A percentile compares a stretch with the other conserved stretches of the same genome.
These are phyloP conservation scores for Excalfactoria chinensis DNA, from an alignment of 2,113 vertebrate genomes.

Conservation along the genomic window DNA sequence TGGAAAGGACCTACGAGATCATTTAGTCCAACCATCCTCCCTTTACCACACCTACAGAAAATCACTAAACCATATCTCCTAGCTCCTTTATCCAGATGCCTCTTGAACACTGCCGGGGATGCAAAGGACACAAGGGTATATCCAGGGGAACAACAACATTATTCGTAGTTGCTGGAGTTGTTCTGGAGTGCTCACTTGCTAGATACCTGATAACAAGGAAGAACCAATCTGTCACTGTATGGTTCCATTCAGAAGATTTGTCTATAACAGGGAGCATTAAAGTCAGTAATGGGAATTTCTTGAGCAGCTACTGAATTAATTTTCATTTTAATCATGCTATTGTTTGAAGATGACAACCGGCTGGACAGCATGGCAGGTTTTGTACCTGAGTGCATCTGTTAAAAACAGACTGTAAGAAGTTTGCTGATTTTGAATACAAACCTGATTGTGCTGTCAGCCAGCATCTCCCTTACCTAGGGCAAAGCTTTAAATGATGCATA, in stretches of 20 bases:
- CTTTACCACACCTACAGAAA: too few species aligned
- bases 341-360: constrained; percentile 32
- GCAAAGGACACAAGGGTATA: constrained; percentile 23
- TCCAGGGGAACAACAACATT: constrained; percentile 29
- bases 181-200: constrained; percentile 41
- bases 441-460: background rate
- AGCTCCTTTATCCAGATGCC: too few species aligned
- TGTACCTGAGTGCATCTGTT: constrained; percentile 36
- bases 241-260: constrained; percentile 62
- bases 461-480: background rate
- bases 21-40: too few species aligned
- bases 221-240: constrained; percentile 55
- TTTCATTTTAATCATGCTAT: constrained; percentile 54
- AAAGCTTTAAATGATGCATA: background rate
- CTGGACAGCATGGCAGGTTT: constrained; percentile 13
- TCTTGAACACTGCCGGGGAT: background rate
- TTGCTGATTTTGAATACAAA: constrained; percentile 9
- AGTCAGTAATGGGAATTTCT: constrained; percentile 45
- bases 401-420: background rate
- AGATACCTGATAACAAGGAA: constrained; percentile 57
- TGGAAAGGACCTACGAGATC: too few species aligned
- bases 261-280: constrained; percentile 45
- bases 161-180: background rate
- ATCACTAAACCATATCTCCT: too few species aligned
- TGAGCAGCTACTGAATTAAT: constrained; percentile 60